Conservation (phyloP, 2,888 invertebrate genomes). For the Nudaria mundana region DNA sequence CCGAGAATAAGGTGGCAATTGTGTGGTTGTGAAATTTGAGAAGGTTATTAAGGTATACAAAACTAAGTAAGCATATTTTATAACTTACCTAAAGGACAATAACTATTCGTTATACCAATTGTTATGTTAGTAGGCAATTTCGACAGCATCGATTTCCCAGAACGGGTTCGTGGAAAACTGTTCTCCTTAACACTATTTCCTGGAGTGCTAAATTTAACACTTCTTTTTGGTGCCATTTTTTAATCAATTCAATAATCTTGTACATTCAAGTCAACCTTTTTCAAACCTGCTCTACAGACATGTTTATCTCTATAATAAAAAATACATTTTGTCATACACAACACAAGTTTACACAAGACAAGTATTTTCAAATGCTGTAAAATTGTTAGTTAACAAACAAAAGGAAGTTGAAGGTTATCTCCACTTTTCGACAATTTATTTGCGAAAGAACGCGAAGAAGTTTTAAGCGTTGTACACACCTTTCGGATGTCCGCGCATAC, state of each 20-base stretch:
- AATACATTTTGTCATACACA: no score
- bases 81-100: slow-evolving; percentile 19
- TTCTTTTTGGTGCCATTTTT: slow-evolving; percentile 30
- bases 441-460: no score
- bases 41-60: background rate
- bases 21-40: slow-evolving; percentile 6
- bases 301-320: background rate
- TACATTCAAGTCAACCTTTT: background rate
- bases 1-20: no score
- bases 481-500: no score
- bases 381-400: background rate
- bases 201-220: slow-evolving; percentile 9
- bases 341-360: no score
- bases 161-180: background rate
- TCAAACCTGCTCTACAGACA: background rate
- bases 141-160: background rate
- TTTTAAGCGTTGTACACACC: no score
- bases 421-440: background rate
- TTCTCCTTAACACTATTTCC: background rate
- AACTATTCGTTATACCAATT: slow-evolving; percentile 29
- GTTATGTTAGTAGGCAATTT: slow-evolving; percentile 28
- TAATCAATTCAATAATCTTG: background rate
- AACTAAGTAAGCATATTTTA: slow-evolving; percentile 10
- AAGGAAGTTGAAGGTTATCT: background rate
- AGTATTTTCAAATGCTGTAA: background rate